Evolutionary conservation across 23 tunicate species (phyloP).

Genomic region (Halocynthia aurantium): DNA sequence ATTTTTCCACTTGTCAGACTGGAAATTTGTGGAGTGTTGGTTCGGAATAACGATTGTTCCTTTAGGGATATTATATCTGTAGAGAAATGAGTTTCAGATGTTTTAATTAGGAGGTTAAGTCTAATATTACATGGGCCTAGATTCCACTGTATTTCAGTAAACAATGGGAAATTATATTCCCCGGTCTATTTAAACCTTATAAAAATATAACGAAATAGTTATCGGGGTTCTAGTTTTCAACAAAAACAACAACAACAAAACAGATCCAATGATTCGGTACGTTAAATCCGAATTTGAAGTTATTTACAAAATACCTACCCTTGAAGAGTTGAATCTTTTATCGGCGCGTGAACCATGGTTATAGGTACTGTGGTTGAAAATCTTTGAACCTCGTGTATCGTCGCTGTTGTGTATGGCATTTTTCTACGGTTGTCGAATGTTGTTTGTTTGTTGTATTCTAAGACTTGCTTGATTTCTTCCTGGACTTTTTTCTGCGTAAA

Average conservation of each 20-base stretch:
- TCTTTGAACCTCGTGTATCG: conserved; percentile 25
- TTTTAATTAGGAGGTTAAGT: no score
- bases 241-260: no score
- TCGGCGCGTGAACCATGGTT: conserved; percentile 12
- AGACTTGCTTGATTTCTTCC: conserved; percentile 8
- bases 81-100: no score
- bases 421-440: conserved; percentile 3
- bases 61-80: conserved; percentile 8
- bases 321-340: background rate
- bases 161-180: no score
- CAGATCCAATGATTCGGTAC: no score
- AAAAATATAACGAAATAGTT: no score
- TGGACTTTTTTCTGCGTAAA: conserved; percentile 9
- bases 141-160: no score
- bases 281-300: no score
- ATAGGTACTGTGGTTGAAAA: conserved; percentile 8
- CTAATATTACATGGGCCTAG: no score
- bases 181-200: no score
- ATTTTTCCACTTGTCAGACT: conserved; percentile 24
- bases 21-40: conserved; percentile 13
- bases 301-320: background rate
- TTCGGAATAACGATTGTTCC: background rate
- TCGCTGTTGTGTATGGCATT: conserved; percentile 28
- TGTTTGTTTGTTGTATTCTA: background rate
- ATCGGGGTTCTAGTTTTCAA: no score